phyloP scores from a whole-genome alignment of 2,113 vertebrate species.

The Tonatia bakeri region DNA sequence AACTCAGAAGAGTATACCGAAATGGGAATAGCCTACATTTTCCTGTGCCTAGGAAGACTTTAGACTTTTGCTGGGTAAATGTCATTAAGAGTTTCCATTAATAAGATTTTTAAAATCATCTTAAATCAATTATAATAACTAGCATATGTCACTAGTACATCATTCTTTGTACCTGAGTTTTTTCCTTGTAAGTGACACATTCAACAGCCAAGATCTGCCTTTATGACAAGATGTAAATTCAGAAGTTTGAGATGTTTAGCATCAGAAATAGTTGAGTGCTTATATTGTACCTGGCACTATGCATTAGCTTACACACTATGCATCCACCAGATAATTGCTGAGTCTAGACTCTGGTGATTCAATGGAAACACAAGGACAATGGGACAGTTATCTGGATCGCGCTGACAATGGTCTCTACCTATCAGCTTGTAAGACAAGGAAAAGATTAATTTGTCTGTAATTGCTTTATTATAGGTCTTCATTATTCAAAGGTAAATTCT shows the following conservation, averaged over 20 bases:
- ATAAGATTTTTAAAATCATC: background rate
- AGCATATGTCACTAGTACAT: background rate
- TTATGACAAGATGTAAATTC: background rate
- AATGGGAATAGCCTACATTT: background rate
- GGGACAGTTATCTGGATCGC: background rate
- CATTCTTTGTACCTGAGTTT: background rate
- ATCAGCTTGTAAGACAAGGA: background rate
- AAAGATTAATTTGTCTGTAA: background rate
- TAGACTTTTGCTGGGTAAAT: background rate
- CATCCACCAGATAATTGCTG: background rate
- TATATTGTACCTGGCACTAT: background rate
- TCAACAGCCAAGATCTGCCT: background rate
- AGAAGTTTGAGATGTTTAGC: conserved; percentile 18
- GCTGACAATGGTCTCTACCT: background rate
- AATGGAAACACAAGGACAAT: background rate
- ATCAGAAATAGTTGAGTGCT: background rate
- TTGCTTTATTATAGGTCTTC: background rate
- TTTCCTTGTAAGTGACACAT: background rate
- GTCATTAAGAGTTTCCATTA: background rate
- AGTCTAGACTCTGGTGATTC: background rate
- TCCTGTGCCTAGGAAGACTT: background rate
- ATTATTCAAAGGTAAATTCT: background rate
- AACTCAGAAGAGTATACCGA: background rate
- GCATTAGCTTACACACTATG: background rate
- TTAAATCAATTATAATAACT: background rate